Percentiles rank a stretch among this genome's conserved stretches.
Conservation (phyloP, 2,113 vertebrate species). For the Mellivora capensis region DNA sequence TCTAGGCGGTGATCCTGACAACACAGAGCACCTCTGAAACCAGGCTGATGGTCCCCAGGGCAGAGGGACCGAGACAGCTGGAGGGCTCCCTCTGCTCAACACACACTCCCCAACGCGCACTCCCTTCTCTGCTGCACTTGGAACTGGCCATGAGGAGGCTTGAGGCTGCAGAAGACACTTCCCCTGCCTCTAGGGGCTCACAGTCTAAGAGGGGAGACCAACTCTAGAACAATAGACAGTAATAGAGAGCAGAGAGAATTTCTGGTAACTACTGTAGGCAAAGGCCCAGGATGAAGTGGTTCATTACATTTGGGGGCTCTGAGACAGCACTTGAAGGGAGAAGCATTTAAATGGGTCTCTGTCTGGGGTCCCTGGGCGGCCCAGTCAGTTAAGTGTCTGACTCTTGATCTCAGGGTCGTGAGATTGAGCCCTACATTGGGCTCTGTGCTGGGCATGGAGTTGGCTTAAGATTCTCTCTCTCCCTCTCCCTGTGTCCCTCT, state of each 20-base stretch:
- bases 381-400: neutral
- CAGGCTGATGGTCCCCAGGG: fast-evolving
- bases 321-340: neutral
- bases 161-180: neutral
- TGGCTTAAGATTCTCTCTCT: too few relatives aligned
- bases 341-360: neutral
- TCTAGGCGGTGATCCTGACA: neutral
- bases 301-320: neutral
- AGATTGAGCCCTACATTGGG: too few relatives aligned
- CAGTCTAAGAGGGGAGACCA: neutral
- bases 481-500: too few relatives aligned
- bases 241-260: neutral
- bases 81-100: neutral
- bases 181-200: neutral
- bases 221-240: neutral
- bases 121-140: neutral
- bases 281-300: neutral
- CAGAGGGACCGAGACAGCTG: neutral
- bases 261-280: neutral
- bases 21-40: neutral
- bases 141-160: neutral
- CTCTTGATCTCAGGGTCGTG: neutral
- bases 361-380: neutral
- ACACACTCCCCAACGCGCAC: fast-evolving
- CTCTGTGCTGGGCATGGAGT: too few relatives aligned